Base-by-base conservation (phyloP, 2,888 invertebrate species). In the Druceiella hillmani region DNA sequence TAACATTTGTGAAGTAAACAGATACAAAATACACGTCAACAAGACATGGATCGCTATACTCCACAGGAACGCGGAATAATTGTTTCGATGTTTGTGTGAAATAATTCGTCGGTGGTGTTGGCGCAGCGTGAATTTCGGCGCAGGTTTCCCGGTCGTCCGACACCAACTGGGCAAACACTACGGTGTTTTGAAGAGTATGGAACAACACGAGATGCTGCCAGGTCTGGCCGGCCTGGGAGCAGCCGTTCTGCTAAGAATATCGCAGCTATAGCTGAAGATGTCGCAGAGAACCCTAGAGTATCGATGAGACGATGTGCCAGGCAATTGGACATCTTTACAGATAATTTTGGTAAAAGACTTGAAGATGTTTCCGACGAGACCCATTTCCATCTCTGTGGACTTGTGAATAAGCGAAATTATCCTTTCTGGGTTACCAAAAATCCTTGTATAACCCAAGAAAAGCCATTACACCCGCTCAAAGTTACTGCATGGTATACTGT, bases 151-250 rank as follows among this genome's bases (percentile, higher is more conserved):
- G 33, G 38, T 29, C 38, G 37, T 35, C 40, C 37, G 40, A 27
- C 33, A 41, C 38, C 40, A 29, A 39, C 35, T 44, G 44, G 28
- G 17, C 36, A 33, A 36, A 37, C 36, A 41, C 33, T 41, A 20
- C 37, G 35, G 10, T 38, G 36, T 33, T 42, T 41, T 22, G 35
- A 43, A 32, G 33, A 38, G 33, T 10, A n/a, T 43, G 34, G 37
- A 2, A 25, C 31, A 12, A 43, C 41, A 37, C 12, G 31, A 27
- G 38, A 37, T 20, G 17, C 4, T 38, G 11, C 25, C 33, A 33
- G 27, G 26, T 7, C n/a, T 41, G 28, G 30, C 17, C 17, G 31
- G 22, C 31, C 22, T n/a, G 4, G 36, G 17, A 36, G 25, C 16
- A 15, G 26, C 32, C 31, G 31, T 37, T 37, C 31, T 25, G 34